Conservation (phyloP, 2,888 invertebrate species). For the Acrobasis suavella region DNA sequence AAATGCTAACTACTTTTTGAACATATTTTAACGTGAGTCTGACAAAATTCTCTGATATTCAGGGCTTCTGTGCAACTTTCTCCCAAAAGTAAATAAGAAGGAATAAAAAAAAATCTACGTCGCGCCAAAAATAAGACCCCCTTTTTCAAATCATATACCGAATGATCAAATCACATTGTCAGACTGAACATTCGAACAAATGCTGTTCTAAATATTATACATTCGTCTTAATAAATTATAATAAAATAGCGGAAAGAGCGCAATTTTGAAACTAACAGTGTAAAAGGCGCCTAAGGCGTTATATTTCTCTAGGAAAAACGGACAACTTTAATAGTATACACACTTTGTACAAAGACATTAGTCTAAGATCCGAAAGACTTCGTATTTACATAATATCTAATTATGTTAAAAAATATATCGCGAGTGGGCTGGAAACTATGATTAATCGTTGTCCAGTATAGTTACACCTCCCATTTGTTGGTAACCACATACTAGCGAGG, state of each 20-base stretch:
- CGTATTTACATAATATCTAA: too few species aligned
- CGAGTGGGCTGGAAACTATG: too few species aligned
- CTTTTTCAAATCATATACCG: background rate
- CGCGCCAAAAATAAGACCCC: background rate
- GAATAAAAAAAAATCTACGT: background rate
- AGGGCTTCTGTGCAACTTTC: too few species aligned
- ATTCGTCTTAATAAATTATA: background rate
- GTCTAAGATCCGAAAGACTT: background rate
- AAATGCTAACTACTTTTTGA: slow-evolving; percentile 20
- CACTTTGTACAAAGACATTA: background rate
- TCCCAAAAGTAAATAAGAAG: background rate
- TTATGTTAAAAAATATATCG: too few species aligned
- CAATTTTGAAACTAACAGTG: background rate
- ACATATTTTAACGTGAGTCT: background rate
- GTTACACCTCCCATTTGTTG: too few species aligned
- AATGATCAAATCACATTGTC: background rate
- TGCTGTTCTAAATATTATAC: background rate
- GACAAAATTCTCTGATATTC: background rate
- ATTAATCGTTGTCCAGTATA: too few species aligned
- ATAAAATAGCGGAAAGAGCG: background rate
- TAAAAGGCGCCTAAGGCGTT: background rate
- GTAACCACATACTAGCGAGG: too few species aligned
- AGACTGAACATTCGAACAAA: too few species aligned
- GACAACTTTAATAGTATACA: background rate
- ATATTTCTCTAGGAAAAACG: background rate